A percentile compares a stretch with the other conserved stretches of the same genome.
phyloP scores from a whole-genome alignment of 1,140 invertebrate genomes.

The Aphidius ervi region DNA sequence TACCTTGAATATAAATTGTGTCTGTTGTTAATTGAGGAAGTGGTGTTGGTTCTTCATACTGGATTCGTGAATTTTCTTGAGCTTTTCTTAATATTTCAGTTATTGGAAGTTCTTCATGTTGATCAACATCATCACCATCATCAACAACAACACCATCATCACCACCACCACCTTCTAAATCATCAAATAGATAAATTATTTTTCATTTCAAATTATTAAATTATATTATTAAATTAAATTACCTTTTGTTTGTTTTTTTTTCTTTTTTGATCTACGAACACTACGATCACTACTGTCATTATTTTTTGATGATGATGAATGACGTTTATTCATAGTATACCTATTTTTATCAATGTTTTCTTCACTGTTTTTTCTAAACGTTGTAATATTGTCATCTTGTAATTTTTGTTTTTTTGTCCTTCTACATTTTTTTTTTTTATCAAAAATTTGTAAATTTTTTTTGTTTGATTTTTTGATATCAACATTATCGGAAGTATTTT shows the following conservation, averaged over 20 bases:
- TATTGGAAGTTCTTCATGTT: constrained; percentile 40
- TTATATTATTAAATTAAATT: neutral
- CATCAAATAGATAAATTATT: no score
- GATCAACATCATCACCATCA: neutral
- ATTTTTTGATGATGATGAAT: neutral
- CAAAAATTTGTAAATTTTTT: neutral
- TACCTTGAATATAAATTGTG: constrained; percentile 48
- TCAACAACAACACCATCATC: neutral
- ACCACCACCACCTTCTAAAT: neutral
- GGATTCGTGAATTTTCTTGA: constrained; percentile 35
- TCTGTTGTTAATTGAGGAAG: constrained; percentile 42
- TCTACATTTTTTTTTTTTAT: constrained; percentile 11
- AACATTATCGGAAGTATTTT: constrained; percentile 15
- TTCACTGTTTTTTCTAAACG: constrained; percentile 17
- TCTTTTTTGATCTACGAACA: constrained; percentile 6
- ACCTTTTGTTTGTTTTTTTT: constrained; percentile 1
- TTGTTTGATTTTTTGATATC: constrained; percentile 6
- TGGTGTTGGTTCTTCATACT: constrained; percentile 41
- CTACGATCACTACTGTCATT: constrained; percentile 2
- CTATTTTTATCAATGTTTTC: constrained; percentile 18
- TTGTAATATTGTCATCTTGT: constrained; percentile 16
- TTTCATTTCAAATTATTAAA: no score
- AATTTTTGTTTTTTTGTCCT: constrained; percentile 10
- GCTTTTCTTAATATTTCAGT: constrained; percentile 43
- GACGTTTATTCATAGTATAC: constrained; percentile 6